These are phyloP conservation scores for Tuta absoluta DNA, from an alignment of 2,888 invertebrate genomes.

Conservation along the genomic window DNA sequence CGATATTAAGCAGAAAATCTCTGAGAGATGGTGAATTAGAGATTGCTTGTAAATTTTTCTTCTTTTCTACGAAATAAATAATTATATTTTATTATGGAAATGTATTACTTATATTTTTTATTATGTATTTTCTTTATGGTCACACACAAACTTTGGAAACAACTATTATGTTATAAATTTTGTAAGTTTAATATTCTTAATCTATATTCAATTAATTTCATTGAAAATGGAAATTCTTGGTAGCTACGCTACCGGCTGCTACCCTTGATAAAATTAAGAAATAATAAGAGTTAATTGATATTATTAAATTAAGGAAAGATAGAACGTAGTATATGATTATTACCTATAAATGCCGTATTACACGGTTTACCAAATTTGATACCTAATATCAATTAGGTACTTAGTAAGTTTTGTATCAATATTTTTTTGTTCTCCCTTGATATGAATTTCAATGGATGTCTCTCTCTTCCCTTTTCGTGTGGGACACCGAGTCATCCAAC, in stretches of 20 bases:
- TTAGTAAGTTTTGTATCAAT: background rate
- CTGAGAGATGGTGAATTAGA: slow-evolving; percentile 18
- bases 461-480: too few species aligned
- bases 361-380: too few species aligned
- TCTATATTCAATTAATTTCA: background rate
- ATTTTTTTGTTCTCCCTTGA: background rate
- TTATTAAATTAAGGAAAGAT: background rate
- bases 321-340: background rate
- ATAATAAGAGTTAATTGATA: too few species aligned
- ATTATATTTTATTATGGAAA: too few species aligned
- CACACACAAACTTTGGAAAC: too few species aligned
- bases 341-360: background rate
- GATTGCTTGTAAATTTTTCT: slow-evolving; percentile 12
- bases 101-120: too few species aligned
- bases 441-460: background rate
- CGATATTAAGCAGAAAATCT: slow-evolving; percentile 25
- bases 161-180: too few species aligned
- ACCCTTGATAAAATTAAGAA: background rate
- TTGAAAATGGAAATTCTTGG: background rate
- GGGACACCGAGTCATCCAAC: too few species aligned
- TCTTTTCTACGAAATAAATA: slow-evolving; percentile 4
- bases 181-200: background rate
- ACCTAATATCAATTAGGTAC: too few species aligned
- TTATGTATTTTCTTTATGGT: too few species aligned
- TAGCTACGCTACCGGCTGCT: background rate